Conservation (phyloP, 1,140 invertebrate genomes). For the Habropoda laboriosa region DNA sequence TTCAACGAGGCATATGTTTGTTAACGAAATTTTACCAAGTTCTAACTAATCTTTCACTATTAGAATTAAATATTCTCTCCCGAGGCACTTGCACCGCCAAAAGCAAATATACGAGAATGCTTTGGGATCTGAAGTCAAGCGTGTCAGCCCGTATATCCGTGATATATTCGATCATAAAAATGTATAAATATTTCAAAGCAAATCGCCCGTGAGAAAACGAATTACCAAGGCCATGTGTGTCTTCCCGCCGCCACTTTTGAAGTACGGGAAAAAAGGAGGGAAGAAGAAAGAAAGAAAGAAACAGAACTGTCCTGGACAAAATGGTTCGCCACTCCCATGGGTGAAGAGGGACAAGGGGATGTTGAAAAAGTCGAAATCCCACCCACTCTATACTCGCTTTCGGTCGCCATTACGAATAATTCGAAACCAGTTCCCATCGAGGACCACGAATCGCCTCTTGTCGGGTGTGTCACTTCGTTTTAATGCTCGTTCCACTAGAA, state of each 20-base stretch:
- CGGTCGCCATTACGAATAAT: conserved; percentile 57
- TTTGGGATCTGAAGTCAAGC: background rate
- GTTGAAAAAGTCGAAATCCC: conserved; percentile 62
- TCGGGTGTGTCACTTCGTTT: conserved; percentile 62
- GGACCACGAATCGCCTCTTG: conserved; percentile 72
- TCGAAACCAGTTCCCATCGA: conserved; percentile 67
- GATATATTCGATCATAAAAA: conserved; percentile 21
- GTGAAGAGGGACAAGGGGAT: background rate
- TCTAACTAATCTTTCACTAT: too few relatives aligned
- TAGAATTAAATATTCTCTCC: too few relatives aligned
- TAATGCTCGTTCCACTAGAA: conserved; percentile 61
- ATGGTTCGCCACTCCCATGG: conserved; percentile 66
- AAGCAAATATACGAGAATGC: background rate
- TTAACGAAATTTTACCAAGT: too few relatives aligned
- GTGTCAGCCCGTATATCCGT: background rate
- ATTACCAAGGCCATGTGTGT: conserved; percentile 18
- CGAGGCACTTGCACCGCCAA: background rate
- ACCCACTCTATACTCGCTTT: conserved; percentile 58
- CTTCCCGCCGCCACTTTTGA: conserved; percentile 7
- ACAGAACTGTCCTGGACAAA: background rate
- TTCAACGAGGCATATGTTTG: too few relatives aligned
- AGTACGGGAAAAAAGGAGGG: background rate
- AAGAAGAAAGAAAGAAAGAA: background rate
- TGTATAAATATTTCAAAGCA: conserved; percentile 35
- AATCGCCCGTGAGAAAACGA: conserved; percentile 39